A percentile compares a stretch with the other conserved stretches of the same genome.
These are phyloP conservation scores for Diabrotica virgifera DNA, from an alignment of 1,140 invertebrate species.

Conservation along the genomic window DNA sequence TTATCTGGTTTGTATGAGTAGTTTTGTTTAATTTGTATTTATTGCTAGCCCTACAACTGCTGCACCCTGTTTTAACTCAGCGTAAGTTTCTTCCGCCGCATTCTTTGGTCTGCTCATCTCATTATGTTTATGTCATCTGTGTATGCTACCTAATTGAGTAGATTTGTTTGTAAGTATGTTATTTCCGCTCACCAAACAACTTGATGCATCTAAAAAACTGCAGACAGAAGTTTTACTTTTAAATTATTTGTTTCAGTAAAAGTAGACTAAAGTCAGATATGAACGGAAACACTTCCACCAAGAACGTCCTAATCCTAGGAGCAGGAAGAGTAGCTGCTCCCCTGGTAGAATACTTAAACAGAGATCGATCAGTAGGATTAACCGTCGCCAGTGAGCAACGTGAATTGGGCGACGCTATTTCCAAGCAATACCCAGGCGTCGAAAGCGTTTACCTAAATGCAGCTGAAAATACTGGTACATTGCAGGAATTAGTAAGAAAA, in stretches of 20 bases:
- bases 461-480: constrained; percentile 63
- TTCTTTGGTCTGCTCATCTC: too few species aligned
- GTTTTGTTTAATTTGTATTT: too few species aligned
- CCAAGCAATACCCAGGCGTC: constrained; percentile 73
- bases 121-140: too few species aligned
- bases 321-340: constrained; percentile 94
- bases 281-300: constrained; percentile 50
- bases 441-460: constrained; percentile 82
- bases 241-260: constrained; percentile 41
- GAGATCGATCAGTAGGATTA: constrained; percentile 76
- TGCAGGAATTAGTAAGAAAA: constrained; percentile 70
- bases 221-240: too few species aligned
- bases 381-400: constrained; percentile 85
- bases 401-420: constrained; percentile 82
- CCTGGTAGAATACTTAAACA: constrained; percentile 88
- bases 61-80: too few species aligned
- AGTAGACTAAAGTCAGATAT: constrained; percentile 57
- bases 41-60: too few species aligned
- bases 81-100: too few species aligned
- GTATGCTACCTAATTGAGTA: too few species aligned
- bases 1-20: too few species aligned
- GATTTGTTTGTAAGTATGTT: too few species aligned
- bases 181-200: too few species aligned
- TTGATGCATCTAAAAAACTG: too few species aligned
- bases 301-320: constrained; percentile 83